Percentiles rank a stretch among this genome's conserved stretches.
Evolutionary conservation across 2,888 invertebrate species (phyloP).

Genomic region (Diadegma fenestrale): DNA sequence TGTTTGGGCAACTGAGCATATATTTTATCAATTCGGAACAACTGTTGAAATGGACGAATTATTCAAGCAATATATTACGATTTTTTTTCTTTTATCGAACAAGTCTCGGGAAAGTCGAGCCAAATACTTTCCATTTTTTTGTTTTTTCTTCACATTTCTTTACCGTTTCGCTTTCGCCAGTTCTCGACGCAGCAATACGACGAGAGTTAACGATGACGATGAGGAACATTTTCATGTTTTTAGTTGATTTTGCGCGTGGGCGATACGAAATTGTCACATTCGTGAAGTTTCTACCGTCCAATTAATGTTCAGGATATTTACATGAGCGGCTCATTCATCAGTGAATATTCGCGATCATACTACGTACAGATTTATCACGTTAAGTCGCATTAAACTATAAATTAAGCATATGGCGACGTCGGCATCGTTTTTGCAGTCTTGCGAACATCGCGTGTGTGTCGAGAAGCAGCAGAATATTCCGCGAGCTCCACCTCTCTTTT

Average conservation of each 20-base stretch:
- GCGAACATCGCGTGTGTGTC: constrained; percentile 63
- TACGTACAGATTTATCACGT: constrained; percentile 64
- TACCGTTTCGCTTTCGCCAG: neutral
- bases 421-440: constrained; percentile 60
- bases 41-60: neutral
- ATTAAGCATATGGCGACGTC: constrained; percentile 62
- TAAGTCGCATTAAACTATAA: constrained; percentile 66
- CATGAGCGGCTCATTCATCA: constrained; percentile 45
- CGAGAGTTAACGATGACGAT: neutral
- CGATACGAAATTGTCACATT: constrained; percentile 44
- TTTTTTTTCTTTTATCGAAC: neutral
- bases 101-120: neutral
- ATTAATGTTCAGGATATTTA: constrained; percentile 52
- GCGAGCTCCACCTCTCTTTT: constrained; percentile 44
- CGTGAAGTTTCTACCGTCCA: constrained; percentile 50
- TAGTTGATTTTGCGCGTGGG: constrained; percentile 24
- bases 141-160: neutral
- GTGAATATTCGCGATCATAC: constrained; percentile 14
- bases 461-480: constrained; percentile 50
- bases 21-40: neutral
- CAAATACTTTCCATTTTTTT: neutral
- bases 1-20: neutral
- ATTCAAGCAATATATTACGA: neutral
- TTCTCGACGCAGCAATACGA: neutral
- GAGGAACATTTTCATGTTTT: neutral